Conservation (phyloP, 2,797 vertebrate genomes). For the Bradypodion ventrale region DNA sequence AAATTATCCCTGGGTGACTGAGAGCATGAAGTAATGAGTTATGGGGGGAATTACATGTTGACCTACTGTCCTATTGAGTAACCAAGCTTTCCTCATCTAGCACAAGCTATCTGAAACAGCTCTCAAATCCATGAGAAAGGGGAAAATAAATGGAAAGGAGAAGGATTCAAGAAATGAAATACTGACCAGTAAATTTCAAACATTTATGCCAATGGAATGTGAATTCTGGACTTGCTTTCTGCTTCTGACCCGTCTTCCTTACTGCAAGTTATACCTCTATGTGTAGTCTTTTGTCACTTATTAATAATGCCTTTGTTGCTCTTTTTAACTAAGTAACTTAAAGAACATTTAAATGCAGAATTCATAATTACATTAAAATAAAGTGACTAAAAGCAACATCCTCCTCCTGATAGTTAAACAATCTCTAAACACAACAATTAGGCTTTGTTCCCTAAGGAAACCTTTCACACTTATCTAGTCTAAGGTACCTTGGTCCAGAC, state of each 20-base stretch:
- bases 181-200: background rate
- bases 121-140: background rate
- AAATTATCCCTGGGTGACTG: background rate
- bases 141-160: background rate
- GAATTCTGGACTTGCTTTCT: background rate
- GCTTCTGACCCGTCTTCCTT: background rate
- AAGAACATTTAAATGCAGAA: no score
- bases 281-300: background rate
- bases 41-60: background rate
- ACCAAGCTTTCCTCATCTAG: constrained; percentile 6
- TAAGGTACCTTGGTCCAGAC: background rate
- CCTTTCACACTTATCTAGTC: background rate
- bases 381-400: no score
- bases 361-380: no score
- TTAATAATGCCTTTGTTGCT: no score
- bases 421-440: background rate
- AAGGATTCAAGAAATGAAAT: background rate
- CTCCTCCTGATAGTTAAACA: background rate
- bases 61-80: constrained; percentile 20
- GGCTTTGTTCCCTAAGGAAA: no score
- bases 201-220: background rate
- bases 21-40: background rate
- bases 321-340: no score
- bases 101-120: background rate
- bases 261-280: background rate